phyloP scores from a whole-genome alignment of 2,888 invertebrate species.

The Agonopterix subpropinquella region DNA sequence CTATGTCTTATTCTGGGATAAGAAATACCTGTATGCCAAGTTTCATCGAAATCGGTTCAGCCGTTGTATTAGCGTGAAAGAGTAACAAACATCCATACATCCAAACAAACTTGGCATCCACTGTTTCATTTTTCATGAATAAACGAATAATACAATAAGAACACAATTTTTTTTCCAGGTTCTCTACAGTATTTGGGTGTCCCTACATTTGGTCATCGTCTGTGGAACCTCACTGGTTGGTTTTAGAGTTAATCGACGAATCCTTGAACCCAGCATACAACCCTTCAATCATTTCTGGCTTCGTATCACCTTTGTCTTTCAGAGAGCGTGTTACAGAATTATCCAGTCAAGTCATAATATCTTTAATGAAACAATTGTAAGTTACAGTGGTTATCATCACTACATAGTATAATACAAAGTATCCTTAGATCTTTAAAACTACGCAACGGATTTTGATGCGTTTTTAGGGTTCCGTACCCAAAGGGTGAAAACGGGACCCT shows the following conservation, averaged over 20 bases:
- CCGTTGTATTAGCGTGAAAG: too few species aligned
- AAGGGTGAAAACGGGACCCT: too few species aligned
- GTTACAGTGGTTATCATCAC: constrained; percentile 20
- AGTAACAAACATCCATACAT: too few species aligned
- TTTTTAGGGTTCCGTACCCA: too few species aligned
- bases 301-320: constrained; percentile 36
- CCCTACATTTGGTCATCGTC: constrained; percentile 39
- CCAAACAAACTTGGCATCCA: neutral
- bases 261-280: constrained; percentile 38
- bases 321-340: constrained; percentile 29
- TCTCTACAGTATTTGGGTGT: constrained; percentile 30
- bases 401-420: too few species aligned
- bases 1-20: too few species aligned
- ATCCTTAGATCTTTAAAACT: too few species aligned
- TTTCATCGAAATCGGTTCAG: too few species aligned
- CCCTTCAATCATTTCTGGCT: constrained; percentile 18
- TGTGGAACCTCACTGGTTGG: constrained; percentile 34
- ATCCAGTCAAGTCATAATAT: constrained; percentile 13
- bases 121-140: constrained; percentile 1
- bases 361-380: constrained; percentile 16
- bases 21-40: too few species aligned
- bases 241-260: constrained; percentile 37
- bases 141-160: neutral
- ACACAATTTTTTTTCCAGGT: constrained; percentile 22
- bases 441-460: too few species aligned